Percentiles rank a stretch among this genome's conserved stretches.
Conservation (phyloP, 2,113 vertebrate genomes). For the Eptesicus fuscus region DNA sequence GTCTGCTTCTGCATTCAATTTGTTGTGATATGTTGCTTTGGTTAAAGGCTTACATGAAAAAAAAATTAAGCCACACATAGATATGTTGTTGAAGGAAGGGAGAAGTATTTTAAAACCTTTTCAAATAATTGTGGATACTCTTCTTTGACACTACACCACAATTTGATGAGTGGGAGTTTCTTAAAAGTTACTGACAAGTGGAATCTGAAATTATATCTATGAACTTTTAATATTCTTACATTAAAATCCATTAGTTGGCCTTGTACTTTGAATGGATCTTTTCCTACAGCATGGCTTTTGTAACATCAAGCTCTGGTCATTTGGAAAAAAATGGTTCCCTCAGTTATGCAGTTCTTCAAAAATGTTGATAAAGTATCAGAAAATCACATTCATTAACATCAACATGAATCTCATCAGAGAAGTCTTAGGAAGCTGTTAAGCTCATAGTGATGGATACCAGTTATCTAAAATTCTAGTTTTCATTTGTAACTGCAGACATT, state of each 20-base stretch:
- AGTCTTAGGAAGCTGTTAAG: background rate
- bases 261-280: constrained; percentile 25
- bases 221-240: background rate
- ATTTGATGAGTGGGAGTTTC: background rate
- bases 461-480: constrained; percentile 31
- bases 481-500: background rate
- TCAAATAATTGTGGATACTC: background rate
- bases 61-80: background rate
- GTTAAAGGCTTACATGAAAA: background rate
- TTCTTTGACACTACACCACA: background rate
- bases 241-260: constrained; percentile 17
- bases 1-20: background rate
- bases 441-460: background rate
- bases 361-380: background rate
- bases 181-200: background rate
- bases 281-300: background rate
- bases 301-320: background rate
- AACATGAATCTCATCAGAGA: background rate
- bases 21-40: background rate
- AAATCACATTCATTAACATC: background rate
- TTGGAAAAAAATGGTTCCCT: background rate
- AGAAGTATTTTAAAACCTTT: background rate
- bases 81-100: background rate
- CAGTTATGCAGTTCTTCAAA: background rate
- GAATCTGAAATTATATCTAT: background rate